phyloP scores from a whole-genome alignment of 2,797 vertebrate species.

The Lagocephalus sceleratus region DNA sequence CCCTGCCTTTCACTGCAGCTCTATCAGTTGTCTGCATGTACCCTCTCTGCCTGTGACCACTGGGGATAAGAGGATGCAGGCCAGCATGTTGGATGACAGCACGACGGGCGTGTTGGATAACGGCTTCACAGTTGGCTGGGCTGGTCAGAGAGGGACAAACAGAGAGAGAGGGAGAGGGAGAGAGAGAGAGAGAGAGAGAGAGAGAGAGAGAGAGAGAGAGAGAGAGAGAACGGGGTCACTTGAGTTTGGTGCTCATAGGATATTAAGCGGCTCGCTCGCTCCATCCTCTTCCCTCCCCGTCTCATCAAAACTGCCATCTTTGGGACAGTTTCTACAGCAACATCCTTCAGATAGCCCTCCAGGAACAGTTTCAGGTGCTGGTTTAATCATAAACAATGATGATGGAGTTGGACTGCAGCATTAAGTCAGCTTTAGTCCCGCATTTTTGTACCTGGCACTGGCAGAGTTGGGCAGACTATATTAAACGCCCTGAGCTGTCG shows the following conservation, averaged over 20 bases:
- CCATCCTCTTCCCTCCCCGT: conserved; percentile 65
- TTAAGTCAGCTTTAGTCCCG: conserved; percentile 29
- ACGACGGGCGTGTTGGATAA: conserved; percentile 71
- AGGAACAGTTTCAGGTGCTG: conserved; percentile 24
- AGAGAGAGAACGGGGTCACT: conserved; percentile 72
- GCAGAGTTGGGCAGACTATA: conserved; percentile 15
- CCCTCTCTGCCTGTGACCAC: conserved; percentile 66
- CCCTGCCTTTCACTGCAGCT: conserved; percentile 42
- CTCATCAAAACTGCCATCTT: conserved; percentile 67
- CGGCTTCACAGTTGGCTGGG: conserved; percentile 70
- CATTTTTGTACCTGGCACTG: conserved; percentile 25
- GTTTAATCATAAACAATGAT: conserved; percentile 41
- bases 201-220: conserved; percentile 48
- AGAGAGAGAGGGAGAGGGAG: conserved; percentile 49
- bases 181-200: conserved; percentile 37
- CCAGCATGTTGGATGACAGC: conserved; percentile 66
- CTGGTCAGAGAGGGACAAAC: conserved; percentile 42
- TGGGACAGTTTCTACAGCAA: conserved; percentile 61
- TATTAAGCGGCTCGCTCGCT: conserved; percentile 66
- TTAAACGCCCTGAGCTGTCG: conserved; percentile 15
- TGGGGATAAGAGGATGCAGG: conserved; percentile 63
- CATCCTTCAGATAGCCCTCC: conserved; percentile 48
- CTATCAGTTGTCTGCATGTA: conserved; percentile 63
- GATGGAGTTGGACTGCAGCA: conserved; percentile 36
- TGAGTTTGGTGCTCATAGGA: conserved; percentile 79